Base-by-base conservation (phyloP, 1,140 invertebrate genomes). In the Drosophila setifemur region DNA sequence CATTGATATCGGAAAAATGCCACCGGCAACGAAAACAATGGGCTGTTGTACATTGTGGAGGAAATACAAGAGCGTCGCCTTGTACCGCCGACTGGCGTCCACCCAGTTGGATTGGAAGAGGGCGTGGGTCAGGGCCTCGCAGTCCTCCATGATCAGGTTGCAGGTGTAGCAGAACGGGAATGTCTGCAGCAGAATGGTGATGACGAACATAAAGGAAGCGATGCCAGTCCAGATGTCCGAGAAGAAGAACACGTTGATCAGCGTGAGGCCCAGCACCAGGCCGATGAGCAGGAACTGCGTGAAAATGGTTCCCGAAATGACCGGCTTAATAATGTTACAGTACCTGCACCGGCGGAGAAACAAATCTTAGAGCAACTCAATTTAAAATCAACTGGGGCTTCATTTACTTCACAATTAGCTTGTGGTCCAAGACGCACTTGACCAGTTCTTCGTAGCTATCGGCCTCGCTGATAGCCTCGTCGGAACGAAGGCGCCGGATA, bases 101-200 rank as follows among this genome's bases (percentile, higher is more conserved):
- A 79, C 63, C 79, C 79, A 85, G 47, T 85, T 85, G n/a, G 74
- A 86, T 16, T 85, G 74, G 11, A 85, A 85, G 6, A 85, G 18
- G 11, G 74, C 49, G n/a, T 83, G 45, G 14, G 64, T 42, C 9
- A 83, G 48, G 2, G 23, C 57, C 8, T 61, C 79, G 9, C 79
- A 83, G 52, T 83, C 79, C 26, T 85, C 81, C 48, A 85, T 72
- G 33, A 85, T 79, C 5, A 79, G 74, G 33, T 85, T 85, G 61
- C 74, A 85, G 18, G 66, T 75, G 14, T 86, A 85, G 52, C 74
- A 79, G 29, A 86, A 75, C 26, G 81, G 71, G 11, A 85, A 85
- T 1, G 81, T 85, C 49, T 85, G 79, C 57, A 85, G 42, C 28
- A 85, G 31, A 21, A 67, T 71, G 16, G 64, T 74, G 48, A 85